Evolutionary conservation across 2,888 invertebrate genomes (phyloP).

Genomic region (Branchipolynoe longqiensis): DNA sequence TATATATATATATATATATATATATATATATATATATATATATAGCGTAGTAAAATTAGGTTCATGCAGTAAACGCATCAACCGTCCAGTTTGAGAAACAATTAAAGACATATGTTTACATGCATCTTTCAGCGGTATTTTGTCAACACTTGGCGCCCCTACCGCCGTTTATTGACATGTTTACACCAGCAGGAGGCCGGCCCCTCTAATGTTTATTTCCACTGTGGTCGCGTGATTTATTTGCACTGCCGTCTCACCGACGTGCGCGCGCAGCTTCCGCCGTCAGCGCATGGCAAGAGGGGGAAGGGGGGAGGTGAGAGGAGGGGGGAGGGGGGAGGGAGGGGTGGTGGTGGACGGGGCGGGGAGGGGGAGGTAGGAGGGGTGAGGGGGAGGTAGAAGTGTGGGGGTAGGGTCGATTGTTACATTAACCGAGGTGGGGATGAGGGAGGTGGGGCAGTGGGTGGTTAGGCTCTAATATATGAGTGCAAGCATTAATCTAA

Average conservation of each 20-base stretch:
- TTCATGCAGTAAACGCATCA: too few relatives aligned
- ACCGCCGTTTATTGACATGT: conserved; percentile 15
- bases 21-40: too few relatives aligned
- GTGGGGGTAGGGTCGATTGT: too few relatives aligned
- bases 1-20: too few relatives aligned
- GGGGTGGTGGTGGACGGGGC: background rate
- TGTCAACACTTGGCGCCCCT: background rate
- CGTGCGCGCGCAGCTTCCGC: background rate
- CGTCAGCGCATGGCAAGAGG: background rate
- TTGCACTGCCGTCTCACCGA: background rate
- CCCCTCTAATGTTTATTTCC: background rate
- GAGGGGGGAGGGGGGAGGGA: background rate
- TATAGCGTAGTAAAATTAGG: too few relatives aligned
- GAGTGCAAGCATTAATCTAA: too few relatives aligned
- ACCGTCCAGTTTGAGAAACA: too few relatives aligned
- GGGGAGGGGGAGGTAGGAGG: background rate
- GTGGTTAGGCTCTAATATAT: too few relatives aligned
- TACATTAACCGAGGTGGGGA: too few relatives aligned
- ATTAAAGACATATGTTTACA: too few relatives aligned
- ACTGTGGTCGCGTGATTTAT: conserved; percentile 21
- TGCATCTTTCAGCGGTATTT: background rate
- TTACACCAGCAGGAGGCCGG: background rate
- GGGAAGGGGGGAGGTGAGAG: background rate
- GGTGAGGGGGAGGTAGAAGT: background rate
- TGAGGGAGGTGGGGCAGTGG: too few relatives aligned